These are phyloP conservation scores for Coranthus polyacanthus DNA, from an alignment of 2,797 vertebrate genomes.

Conservation along the genomic window DNA sequence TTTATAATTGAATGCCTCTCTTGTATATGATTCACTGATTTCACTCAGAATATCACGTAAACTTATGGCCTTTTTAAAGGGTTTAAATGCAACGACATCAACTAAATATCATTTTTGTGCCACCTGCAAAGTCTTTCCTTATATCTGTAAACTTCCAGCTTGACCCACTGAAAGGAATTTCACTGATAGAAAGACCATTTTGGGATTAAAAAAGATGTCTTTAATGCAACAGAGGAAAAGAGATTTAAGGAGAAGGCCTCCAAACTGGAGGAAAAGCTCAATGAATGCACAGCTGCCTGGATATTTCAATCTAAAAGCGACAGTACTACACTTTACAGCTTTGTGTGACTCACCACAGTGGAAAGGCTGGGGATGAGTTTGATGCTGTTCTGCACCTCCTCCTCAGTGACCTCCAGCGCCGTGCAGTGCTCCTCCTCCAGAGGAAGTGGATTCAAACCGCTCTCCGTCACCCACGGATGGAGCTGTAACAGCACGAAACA, in stretches of 20 bases:
- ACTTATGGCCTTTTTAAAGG: too few relatives aligned
- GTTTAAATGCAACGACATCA: background rate
- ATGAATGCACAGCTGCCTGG: background rate
- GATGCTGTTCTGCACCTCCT: constrained; percentile 95
- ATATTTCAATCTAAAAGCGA: background rate
- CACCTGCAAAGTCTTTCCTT: background rate
- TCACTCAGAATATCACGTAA: too few relatives aligned
- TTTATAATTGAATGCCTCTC: background rate
- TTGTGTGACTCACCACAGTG: constrained; percentile 87
- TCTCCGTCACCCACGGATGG: constrained; percentile 91
- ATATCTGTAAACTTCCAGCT: background rate
- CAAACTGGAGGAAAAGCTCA: background rate
- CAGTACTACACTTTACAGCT: too few relatives aligned
- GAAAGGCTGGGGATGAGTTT: constrained; percentile 94
- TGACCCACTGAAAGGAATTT: too few relatives aligned
- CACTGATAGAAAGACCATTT: too few relatives aligned
- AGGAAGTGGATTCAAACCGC: constrained; percentile 86
- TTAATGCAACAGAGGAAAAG: background rate
- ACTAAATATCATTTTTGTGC: background rate
- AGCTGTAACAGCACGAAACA: constrained; percentile 74
- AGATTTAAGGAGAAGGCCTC: background rate
- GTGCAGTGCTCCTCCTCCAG: constrained; percentile 96
- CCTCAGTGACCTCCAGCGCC: constrained; percentile 93
- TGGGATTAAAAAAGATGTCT: too few relatives aligned
- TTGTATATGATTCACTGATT: too few relatives aligned